Conservation (phyloP, 2,113 vertebrate species). For the Ellobius talpinus region DNA sequence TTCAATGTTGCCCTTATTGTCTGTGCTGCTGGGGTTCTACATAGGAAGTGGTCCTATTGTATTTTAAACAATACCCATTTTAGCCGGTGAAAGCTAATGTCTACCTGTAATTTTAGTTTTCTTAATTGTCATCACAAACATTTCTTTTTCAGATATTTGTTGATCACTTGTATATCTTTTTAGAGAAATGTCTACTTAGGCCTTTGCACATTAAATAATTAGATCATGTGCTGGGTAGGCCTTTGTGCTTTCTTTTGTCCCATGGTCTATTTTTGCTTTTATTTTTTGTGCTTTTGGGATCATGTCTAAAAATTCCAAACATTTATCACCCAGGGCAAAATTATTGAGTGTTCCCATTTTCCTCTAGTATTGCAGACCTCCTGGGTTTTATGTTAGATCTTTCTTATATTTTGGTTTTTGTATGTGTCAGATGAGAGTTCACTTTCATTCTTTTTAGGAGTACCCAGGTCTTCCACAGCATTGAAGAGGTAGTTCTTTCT, state of each 20-base stretch:
- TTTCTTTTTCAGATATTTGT: background rate
- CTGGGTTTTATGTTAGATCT: background rate
- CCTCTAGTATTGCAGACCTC: background rate
- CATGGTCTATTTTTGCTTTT: background rate
- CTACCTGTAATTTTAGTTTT: background rate
- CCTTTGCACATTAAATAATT: background rate
- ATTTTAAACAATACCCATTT: background rate
- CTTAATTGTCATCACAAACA: background rate
- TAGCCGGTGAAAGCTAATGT: background rate
- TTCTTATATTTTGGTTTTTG: background rate
- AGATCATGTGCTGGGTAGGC: too few species aligned
- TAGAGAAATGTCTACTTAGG: background rate
- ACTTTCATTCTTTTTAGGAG: background rate
- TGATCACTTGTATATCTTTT: background rate
- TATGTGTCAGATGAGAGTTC: background rate
- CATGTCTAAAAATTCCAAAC: background rate
- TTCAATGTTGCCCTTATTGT: too few species aligned
- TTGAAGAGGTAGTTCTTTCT: background rate
- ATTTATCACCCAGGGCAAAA: background rate
- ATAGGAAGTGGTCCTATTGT: too few species aligned
- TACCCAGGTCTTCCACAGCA: background rate
- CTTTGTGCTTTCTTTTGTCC: background rate
- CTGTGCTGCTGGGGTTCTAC: too few species aligned
- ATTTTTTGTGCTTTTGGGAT: background rate
- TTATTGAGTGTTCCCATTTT: background rate